Conservation (phyloP, 2,888 invertebrate species). For the Dyspetes luteomarginatus region DNA sequence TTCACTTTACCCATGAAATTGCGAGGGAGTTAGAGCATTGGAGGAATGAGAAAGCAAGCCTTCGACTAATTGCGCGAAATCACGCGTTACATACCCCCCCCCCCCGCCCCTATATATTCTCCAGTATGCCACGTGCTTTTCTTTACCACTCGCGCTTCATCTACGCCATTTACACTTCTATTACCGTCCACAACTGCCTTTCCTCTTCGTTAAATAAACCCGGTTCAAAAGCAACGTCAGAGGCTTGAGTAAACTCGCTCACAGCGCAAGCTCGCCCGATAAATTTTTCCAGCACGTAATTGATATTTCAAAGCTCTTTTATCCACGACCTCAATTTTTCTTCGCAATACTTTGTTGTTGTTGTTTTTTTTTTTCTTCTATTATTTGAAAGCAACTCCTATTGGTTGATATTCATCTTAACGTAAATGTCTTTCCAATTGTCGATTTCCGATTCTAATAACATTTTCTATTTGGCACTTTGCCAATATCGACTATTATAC, state of each 20-base stretch:
- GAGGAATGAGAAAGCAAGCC: conserved; percentile 42
- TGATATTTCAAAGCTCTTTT: conserved; percentile 25
- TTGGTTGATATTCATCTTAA: background rate
- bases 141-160: conserved; percentile 22
- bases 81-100: conserved; percentile 52
- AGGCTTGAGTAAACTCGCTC: background rate
- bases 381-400: background rate
- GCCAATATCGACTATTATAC: conserved; percentile 10
- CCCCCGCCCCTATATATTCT: background rate
- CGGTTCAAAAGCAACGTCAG: conserved; percentile 22
- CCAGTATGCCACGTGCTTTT: background rate
- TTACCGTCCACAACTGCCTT: background rate
- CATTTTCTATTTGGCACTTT: conserved; percentile 32
- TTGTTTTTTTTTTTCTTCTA: background rate
- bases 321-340: background rate
- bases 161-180: conserved; percentile 21
- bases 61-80: conserved; percentile 68
- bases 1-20: conserved; percentile 50
- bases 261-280: background rate
- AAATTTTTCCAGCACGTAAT: conserved; percentile 7
- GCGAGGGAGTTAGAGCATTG: conserved; percentile 13
- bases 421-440: conserved; percentile 36
- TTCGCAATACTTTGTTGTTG: background rate
- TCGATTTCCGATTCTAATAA: conserved; percentile 53
- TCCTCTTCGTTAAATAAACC: conserved; percentile 40